phyloP scores from a whole-genome alignment of 2,888 invertebrate genomes.

The Melieria crassipennis region DNA sequence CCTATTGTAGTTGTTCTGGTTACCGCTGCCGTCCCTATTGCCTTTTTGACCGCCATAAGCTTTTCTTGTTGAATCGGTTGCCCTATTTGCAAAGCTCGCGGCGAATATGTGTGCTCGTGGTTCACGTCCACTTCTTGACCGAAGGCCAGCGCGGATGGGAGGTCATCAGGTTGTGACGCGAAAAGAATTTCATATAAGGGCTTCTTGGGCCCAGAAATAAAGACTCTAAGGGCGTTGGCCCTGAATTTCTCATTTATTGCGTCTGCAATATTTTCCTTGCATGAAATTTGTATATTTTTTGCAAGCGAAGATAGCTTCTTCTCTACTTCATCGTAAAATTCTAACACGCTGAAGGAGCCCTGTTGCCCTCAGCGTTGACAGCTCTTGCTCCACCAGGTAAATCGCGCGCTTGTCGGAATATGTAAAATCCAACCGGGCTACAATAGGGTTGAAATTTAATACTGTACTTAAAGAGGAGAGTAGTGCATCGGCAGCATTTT shows the following conservation, averaged over 20 bases:
- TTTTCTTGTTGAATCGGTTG: no score
- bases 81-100: no score
- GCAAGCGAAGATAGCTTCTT: background rate
- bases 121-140: no score
- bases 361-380: conserved; percentile 16
- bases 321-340: conserved; percentile 24
- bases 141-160: no score
- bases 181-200: background rate
- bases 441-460: background rate
- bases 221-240: background rate
- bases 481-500: no score
- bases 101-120: no score
- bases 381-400: conserved; percentile 1
- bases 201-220: background rate
- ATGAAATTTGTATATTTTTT: background rate
- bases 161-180: background rate
- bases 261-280: background rate
- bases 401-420: background rate
- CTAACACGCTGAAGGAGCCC: no score
- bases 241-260: background rate
- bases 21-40: no score
- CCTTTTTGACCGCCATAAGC: no score
- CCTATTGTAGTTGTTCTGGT: no score
- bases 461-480: background rate
- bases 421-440: background rate